A percentile compares a stretch with the other conserved stretches of the same genome.
Evolutionary conservation across 2,797 vertebrate genomes (phyloP).

Genomic region (Staurois parvus): DNA sequence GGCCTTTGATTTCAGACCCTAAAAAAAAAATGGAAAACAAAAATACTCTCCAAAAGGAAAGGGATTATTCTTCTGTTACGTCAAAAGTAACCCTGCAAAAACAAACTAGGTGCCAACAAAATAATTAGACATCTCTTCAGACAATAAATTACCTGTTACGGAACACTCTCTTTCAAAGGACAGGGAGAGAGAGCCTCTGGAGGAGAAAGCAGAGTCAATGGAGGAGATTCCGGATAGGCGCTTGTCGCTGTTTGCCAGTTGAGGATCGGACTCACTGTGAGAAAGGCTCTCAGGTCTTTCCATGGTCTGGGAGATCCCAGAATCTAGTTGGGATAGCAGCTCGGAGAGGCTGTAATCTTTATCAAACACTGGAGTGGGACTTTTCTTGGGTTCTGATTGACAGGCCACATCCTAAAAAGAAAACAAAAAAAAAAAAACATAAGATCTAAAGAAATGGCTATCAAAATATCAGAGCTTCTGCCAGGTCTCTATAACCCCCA

Average conservation of each 20-base stretch:
- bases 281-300: slow-evolving; percentile 85
- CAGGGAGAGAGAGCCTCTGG: slow-evolving; percentile 92
- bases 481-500: neutral
- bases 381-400: slow-evolving; percentile 68
- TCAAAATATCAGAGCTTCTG: neutral
- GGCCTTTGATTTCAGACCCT: too few relatives aligned
- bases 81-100: too few relatives aligned
- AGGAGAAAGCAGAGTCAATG: slow-evolving; percentile 97
- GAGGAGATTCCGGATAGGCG: slow-evolving; percentile 95
- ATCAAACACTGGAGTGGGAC: slow-evolving; percentile 83
- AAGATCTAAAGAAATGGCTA: neutral
- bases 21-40: too few relatives aligned
- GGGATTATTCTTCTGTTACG: too few relatives aligned
- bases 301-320: slow-evolving; percentile 89
- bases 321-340: slow-evolving; percentile 92
- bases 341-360: slow-evolving; percentile 93
- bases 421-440: neutral
- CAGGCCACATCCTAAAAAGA: slow-evolving; percentile 64
- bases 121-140: too few relatives aligned
- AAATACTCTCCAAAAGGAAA: too few relatives aligned
- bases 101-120: too few relatives aligned
- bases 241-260: slow-evolving; percentile 83
- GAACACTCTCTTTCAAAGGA: slow-evolving; percentile 93
- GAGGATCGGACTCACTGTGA: slow-evolving; percentile 85
- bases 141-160: slow-evolving; percentile 75